Conservation (phyloP, 2,888 invertebrate genomes). For the Oligia fasciuncula region DNA sequence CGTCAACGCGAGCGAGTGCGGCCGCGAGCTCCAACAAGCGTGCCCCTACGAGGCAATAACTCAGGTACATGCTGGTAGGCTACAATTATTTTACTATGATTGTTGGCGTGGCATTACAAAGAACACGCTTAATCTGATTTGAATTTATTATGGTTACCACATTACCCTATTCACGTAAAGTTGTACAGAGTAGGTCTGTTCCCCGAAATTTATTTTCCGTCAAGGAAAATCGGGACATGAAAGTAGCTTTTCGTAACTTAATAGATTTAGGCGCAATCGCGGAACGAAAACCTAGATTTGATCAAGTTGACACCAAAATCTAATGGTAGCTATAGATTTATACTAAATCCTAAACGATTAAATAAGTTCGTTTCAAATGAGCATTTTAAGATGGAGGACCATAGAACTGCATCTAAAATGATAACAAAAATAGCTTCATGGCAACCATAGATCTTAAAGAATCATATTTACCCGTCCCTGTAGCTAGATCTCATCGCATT, state of each 20-base stretch:
- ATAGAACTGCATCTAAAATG: conserved; percentile 4
- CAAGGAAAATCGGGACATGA: neutral
- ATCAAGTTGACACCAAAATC: neutral
- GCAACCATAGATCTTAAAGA: conserved; percentile 5
- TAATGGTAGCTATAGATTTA: neutral
- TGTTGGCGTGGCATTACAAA: neutral
- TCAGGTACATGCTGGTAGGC: neutral
- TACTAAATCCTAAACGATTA: neutral
- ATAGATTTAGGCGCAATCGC: neutral
- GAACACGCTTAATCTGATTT: no score
- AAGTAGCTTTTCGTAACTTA: neutral
- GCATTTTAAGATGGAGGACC: conserved; percentile 3
- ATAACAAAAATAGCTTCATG: neutral
- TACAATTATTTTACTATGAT: neutral
- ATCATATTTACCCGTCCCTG: conserved; percentile 1
- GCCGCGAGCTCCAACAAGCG: neutral
- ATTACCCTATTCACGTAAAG: neutral
- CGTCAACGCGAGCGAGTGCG: neutral
- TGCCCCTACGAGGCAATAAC: neutral
- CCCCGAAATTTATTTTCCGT: no score
- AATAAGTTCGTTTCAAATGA: neutral
- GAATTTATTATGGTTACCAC: no score
- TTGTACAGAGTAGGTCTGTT: neutral
- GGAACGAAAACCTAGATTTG: neutral
- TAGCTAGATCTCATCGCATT: neutral